A percentile compares a stretch with the other conserved stretches of the same genome.
Evolutionary conservation across 1,140 invertebrate genomes (phyloP).

Genomic region (Augochlora pura): DNA sequence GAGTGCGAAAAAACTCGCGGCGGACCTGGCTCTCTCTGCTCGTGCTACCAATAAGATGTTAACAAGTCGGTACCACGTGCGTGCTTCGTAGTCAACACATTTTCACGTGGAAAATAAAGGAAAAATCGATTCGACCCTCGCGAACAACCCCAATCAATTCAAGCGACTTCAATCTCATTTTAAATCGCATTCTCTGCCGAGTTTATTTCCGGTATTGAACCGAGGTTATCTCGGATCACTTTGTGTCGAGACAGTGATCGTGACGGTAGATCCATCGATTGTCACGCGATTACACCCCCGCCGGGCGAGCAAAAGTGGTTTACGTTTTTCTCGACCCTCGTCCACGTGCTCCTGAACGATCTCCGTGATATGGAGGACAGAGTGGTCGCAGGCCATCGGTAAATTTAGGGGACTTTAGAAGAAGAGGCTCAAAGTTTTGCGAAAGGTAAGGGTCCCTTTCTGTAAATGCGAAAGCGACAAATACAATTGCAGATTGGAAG

Average conservation of each 20-base stretch:
- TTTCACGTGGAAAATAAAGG: not conserved
- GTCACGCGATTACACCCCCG: not conserved
- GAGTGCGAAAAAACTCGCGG: constrained; percentile 52
- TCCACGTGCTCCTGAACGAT: not conserved
- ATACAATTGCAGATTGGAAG: no score
- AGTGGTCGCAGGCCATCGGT: not conserved
- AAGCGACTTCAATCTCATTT: no score
- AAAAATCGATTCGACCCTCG: not conserved
- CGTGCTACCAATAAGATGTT: not conserved
- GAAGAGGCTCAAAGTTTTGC: not conserved
- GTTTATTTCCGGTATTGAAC: no score
- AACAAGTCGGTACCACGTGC: not conserved
- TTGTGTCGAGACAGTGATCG: not conserved
- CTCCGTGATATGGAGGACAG: not conserved
- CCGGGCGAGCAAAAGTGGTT: no score
- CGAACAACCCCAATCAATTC: not conserved
- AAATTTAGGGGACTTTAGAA: not conserved
- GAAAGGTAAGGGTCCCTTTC: not conserved
- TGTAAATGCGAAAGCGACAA: not conserved
- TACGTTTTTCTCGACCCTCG: not conserved
- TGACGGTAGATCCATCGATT: not conserved
- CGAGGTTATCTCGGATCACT: not conserved
- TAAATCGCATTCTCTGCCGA: no score
- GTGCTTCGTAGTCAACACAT: no score
- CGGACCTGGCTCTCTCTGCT: constrained; percentile 4